Conservation (phyloP, 2,113 vertebrate species). For the Microtus montanus region DNA sequence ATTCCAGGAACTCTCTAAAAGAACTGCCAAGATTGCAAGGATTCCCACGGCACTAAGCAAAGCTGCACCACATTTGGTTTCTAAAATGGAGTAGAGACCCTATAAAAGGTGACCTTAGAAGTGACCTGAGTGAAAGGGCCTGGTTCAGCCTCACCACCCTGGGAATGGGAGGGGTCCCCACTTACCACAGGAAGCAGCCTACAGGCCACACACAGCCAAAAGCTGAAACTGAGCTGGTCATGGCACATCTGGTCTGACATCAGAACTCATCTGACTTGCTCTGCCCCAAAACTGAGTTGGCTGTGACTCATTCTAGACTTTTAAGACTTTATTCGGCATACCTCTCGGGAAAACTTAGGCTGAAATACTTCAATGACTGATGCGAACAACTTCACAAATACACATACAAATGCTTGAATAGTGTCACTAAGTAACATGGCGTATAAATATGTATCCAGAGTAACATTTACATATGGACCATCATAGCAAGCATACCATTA, state of each 20-base stretch:
- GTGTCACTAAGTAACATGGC: constrained; percentile 79
- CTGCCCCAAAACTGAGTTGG: constrained; percentile 54
- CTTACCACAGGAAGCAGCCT: constrained; percentile 5
- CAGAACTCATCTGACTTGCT: neutral
- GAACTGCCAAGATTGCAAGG: constrained; percentile 11
- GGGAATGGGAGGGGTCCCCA: neutral
- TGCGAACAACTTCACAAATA: constrained; percentile 81
- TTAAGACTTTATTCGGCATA: constrained; percentile 72
- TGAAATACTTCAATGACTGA: constrained; percentile 73
- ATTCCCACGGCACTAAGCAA: neutral
- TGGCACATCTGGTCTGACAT: neutral
- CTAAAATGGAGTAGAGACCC: constrained; percentile 29
- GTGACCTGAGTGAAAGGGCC: neutral
- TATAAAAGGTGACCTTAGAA: neutral
- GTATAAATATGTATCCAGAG: constrained; percentile 80
- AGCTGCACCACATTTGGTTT: constrained; percentile 57
- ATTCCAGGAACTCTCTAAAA: constrained; percentile 37
- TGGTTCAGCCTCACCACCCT: neutral
- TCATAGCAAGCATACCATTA: constrained; percentile 78
- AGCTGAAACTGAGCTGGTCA: neutral
- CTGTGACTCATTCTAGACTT: constrained; percentile 50
- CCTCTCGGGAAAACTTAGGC: constrained; percentile 77
- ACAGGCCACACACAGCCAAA: neutral
- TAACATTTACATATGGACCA: constrained; percentile 79
- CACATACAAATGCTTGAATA: constrained; percentile 76